Base-by-base conservation (phyloP, 2,113 vertebrate species). In the Apus apus region DNA sequence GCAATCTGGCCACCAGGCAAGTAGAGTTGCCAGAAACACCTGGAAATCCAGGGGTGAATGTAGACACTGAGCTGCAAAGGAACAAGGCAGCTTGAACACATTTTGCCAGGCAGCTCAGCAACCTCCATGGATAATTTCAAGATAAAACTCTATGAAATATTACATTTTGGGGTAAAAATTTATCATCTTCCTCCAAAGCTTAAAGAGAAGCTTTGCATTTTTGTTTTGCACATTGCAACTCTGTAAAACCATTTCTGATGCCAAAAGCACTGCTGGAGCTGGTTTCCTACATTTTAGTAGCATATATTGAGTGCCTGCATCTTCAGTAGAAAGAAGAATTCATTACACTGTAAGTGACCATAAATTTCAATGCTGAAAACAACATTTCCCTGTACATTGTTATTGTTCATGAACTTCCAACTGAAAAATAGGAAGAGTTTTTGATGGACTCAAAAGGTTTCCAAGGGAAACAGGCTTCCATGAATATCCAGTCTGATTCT, bases 241-340 rank as follows among this genome's bases (percentile, higher is more conserved):
- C 20, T 76, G 71, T 82, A 85, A 92, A 78, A 16, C 12, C 13
- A 53, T 56, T 77, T 56, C 61, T 56, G 51, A 92, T 38, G 32
- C 74, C 85, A 88, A 89, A 85, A 87, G 72, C 75, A 13, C 79
- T 53, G 48, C 46, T 91, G 66, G 58, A 96, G 66, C 74, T 80
- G 53, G 38, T 81, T 66, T 90, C 79, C 68, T 80, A 8, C 32
- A 43, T 75, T 94, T 94, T 82, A 90, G 74, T 38, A 66, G 87
- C 45, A 45, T 74, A 74, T 60, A 85, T 48, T 66, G 26, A 88
- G 30, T 71, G 66, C 23, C 79, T 81, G 62, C 23, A 43, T 81
- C 38, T 51, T 36, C 67, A 86, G 48, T 65, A 84, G 57, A 77
- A 83, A 83, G 21, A 94, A 87, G 21, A 94, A 87, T 64, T 85